Base-by-base conservation (phyloP, 2,888 invertebrate genomes). In the Napeogenes inachia region DNA sequence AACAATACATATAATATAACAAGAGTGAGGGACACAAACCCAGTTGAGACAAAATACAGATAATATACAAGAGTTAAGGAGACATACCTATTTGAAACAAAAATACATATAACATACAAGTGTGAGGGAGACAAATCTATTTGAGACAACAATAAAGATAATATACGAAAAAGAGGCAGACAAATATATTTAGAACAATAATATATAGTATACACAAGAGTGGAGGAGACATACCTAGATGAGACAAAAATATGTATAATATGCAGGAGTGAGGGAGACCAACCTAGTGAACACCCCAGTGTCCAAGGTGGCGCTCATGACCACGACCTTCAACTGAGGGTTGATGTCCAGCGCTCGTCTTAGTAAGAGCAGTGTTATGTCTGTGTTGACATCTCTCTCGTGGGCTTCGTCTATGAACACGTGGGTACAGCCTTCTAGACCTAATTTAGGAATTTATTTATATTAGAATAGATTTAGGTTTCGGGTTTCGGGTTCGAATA, bases 291-390 rank as follows among this genome's bases (percentile, higher is more conserved):
- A 94, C 3, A 93, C 83, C 4, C 87, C 85, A 0, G 92, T 90
- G 68, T 95, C 93, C 8, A 95, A 82, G 0, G 95, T 95, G 0
- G 95, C 95, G 66, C 95, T 95, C 95, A 95, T 95, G 0, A 95
- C 80, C 3, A 95, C 75, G 0, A 95, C 73, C 73, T 92, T 93
- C 2, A 95, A 74, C 0, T 82, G 68, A 0, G 89, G 84, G 75
- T 94, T 94, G 3, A 80, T 67, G 0, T 80, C 61, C 54, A 94
- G 60, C 0, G 93, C 92, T 13, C 91, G 81, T 70, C 92, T 92
- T 13, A 95, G 71, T 4, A 94, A 75, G 32, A 92, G 85, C 64
- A 95, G 74, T 0, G 94, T 84, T 57, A 95, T 76, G 74, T 95
- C 95, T 0, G 92, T 94, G 68, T 94, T 93, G 0, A 94, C 91